phyloP scores from a whole-genome alignment of 2,113 vertebrate species.

The Oreocharis arfaki region DNA sequence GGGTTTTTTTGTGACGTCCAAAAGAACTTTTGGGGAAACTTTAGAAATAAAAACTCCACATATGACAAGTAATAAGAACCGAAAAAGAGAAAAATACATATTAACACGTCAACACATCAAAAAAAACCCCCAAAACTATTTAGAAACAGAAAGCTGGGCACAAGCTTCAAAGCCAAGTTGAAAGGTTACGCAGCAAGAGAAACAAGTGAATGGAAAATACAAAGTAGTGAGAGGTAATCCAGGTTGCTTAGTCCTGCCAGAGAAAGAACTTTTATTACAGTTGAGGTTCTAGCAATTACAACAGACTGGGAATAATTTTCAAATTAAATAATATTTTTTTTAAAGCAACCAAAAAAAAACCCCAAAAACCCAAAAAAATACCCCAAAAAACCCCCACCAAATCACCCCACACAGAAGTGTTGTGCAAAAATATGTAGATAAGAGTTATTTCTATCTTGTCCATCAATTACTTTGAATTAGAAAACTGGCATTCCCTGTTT shows the following conservation, averaged over 20 bases:
- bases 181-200: background rate
- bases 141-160: background rate
- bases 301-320: background rate
- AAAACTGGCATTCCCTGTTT: background rate
- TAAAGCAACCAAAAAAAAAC: background rate
- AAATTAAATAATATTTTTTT: background rate
- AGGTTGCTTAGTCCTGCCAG: background rate
- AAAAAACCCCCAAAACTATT: background rate
- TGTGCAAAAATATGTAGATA: background rate
- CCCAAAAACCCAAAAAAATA: background rate
- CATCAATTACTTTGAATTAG: background rate
- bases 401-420: background rate
- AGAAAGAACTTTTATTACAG: background rate
- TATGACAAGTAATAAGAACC: background rate
- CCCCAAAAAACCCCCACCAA: background rate
- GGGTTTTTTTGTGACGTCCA: background rate
- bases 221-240: background rate
- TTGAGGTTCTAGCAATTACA: background rate
- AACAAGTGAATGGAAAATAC: background rate
- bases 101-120: background rate
- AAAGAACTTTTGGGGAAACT: background rate
- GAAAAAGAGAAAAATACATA: background rate
- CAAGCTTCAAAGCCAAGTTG: constrained; percentile 2
- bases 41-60: background rate
- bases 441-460: background rate